Base-by-base conservation (phyloP, 2,113 vertebrate species). In the Lethenteron camtschaticum region DNA sequence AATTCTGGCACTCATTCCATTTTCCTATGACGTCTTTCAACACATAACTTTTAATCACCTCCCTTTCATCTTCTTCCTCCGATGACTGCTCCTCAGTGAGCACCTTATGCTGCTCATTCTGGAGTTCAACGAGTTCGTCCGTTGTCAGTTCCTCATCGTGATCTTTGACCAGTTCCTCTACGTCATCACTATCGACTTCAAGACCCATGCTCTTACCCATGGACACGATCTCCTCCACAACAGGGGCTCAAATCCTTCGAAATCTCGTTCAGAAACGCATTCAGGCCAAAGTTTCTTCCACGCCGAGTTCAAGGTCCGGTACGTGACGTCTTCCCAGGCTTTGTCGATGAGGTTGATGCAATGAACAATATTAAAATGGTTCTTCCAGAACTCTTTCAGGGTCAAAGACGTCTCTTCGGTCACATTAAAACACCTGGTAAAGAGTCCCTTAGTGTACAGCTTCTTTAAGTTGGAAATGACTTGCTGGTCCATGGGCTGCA, bases 221-320 rank as follows among this genome's bases (percentile, higher is more conserved):
- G 12, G 59, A 63, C 12, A 63, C 16, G 16, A 63, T 63, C 16
- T 63, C 59, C 59, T 63, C 59, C 59, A 63, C 59, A 24, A 24
- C 24, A 24, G 24, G 24, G 24, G 24, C 59, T 63, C 59, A 16
- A 63, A 63, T 16, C 59, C 59, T 16, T 63, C 59, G 16, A 63
- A 63, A 63, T 63, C 59, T 63, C 59, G 59, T 63, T 13, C 12
- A 16, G 59, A 3, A 63, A 63, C 3, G 16, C 12, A 13, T 13
- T 63, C 59, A 63, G 59, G 59, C 59, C 59, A 63, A 13, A 63
- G 59, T 16, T 63, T 63, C 16, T 63, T 63, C 59, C 59, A 63
- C 2, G 59, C 59, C 16, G 59, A 13, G 16, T 63, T 63, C 12
- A 63, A 16, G 59, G 12, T 63, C 12, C 59, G 59, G 12, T 16